Conservation (phyloP, 2,888 invertebrate species). For the Camptogramma bilineatum region DNA sequence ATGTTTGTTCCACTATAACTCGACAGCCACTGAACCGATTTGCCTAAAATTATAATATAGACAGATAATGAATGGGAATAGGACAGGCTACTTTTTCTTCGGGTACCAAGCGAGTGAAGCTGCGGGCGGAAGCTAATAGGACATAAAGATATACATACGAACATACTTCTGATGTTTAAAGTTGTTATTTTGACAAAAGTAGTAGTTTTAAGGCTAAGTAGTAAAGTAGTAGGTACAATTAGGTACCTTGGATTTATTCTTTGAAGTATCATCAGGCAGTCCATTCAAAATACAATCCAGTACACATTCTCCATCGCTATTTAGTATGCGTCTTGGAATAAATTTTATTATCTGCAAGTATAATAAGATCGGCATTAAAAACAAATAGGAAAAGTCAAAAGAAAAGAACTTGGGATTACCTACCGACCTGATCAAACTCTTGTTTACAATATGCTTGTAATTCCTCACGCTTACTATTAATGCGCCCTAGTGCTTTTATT, state of each 20-base stretch:
- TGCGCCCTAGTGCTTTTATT: conserved; percentile 67
- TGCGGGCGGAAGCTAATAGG: too few relatives aligned
- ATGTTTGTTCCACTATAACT: too few relatives aligned
- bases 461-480: conserved; percentile 64
- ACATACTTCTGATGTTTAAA: too few relatives aligned
- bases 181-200: too few relatives aligned
- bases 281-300: conserved; percentile 71
- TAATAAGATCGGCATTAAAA: neutral
- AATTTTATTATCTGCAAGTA: conserved; percentile 62
- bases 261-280: conserved; percentile 56
- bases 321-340: conserved; percentile 64
- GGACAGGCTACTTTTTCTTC: too few relatives aligned
- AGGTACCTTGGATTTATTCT: conserved; percentile 69
- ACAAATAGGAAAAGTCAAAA: neutral
- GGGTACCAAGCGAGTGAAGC: too few relatives aligned
- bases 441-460: conserved; percentile 64
- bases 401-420: conserved; percentile 45
- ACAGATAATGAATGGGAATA: too few relatives aligned
- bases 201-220: too few relatives aligned
- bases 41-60: too few relatives aligned
- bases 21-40: too few relatives aligned
- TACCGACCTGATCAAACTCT: conserved; percentile 64
- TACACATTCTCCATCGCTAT: conserved; percentile 68
- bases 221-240: too few relatives aligned
- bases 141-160: too few relatives aligned